Evolutionary conservation across 2,113 vertebrate genomes (phyloP), one percentile per base, ranked within the genome.

Genomic region (Motacilla alba): DNA sequence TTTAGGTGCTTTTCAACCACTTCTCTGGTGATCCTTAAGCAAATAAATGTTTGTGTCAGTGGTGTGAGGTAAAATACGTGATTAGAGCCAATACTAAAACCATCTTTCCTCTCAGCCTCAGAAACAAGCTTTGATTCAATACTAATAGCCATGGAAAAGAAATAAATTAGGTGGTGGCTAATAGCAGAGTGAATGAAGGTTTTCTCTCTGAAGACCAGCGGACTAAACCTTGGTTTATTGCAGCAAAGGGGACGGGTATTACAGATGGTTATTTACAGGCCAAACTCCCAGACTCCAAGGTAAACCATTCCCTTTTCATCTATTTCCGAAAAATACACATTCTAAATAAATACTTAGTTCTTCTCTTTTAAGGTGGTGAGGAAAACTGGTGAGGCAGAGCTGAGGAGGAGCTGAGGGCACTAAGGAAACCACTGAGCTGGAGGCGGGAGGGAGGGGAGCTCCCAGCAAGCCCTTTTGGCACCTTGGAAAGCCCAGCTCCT

Each of bases 31-130:
- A 95, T 58, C 56, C 77, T 82, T 89, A 44, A 87, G 80, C 53
- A 95, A 95, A 91, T 53, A 84, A 56, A 35, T 49, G 15, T 84
- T 84, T 72, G 41, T 95, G 74, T 87, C 62, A 82, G 87, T 30
- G 67, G 81, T 28, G 73, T 75, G 46, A 92, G 63, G 84, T 20
- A 93, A 92, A 83, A 93, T 47, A 68, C 13, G 35, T 56, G 44
- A 94, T 87, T 84, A 92, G 26, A 93, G 55, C 23, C 70, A 85
- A 72, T 28, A 62, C 15, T 89, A 94, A 95, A 94, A 79, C 78
- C 84, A 79, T 68, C 49, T 73, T 89, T 95, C 74, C 68, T 90
- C 76, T 83, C n/a, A 92, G 69, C 76, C 79, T 93, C 43, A 75
- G 66, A 85, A 94, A 64, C 52, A 95, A 87, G 64, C n/a, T 79